Base-by-base conservation (phyloP, 2,797 vertebrate genomes). In the Chaunax sp. region DNA sequence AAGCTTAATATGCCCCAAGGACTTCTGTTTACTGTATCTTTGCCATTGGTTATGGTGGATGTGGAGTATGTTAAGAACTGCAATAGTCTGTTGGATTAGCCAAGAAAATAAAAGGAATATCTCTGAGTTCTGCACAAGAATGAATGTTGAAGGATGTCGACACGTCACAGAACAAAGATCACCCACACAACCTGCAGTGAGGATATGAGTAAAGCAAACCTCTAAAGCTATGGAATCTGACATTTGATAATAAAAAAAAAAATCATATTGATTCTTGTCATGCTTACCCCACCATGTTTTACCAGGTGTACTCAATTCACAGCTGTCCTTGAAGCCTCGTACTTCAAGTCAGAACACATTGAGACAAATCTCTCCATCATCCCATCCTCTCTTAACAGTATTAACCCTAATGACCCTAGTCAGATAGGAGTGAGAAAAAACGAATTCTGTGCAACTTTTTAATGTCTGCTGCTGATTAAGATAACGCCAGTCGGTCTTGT, bases 401-500 rank as follows among this genome's bases (percentile, higher is more conserved):
- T 83, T 90, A 86, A 88, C 86, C 85, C 65, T 73, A 81, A 84
- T 81, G 85, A 85, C 85, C 83, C 67, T 35, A 66, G 76, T 83
- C 74, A 77, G 68, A 79, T 60, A 69, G 38, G 44, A 79, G 73
- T 12, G 30, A 66, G 70, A 64, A 78, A 82, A 90, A 89, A 85
- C 56, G 61, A 84, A 86, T 90, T 88, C 70, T 77, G 76, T 85
- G 80, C 76, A 89, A 91, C 85, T 92, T 90, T 89, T 89, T 81
- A 78, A 84, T 87, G 89, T 88, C 87, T 83, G 80, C 77, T 67
- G 81, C 82, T 89, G 89, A 91, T 88, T 86, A 88, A 91, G 89
- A 94, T 92, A 90, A 92, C 88, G 75, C 73, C 59, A 45, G 80
- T 51, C 75, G 78, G 81, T 77, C 81, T 88, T 38, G 49, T 64